Base-by-base conservation (phyloP, 2,113 vertebrate species). In the Osmerus mordax region DNA sequence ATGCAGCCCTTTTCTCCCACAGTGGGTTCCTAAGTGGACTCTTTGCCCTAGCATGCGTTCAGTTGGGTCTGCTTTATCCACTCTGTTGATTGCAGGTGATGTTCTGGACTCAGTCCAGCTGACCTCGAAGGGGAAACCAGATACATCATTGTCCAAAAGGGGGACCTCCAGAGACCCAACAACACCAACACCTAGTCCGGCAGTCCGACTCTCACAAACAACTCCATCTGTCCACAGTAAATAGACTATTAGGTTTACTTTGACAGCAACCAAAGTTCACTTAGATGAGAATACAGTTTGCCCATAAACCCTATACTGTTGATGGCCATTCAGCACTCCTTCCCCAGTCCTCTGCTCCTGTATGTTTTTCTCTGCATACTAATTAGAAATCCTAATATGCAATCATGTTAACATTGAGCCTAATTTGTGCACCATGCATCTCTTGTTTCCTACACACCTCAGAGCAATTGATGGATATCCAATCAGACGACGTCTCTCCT, bases 401-500 rank as follows among this genome's bases (percentile, higher is more conserved):
- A 87, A 84, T 88, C 90, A 82, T 91, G 90, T 92, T 88, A 90
- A 90, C 91, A 90, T 47, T 47, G 41, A 47, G 41, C 41, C 78
- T 86, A 82, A 55, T 76, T 84, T 84, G 87, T 89, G 83, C 84
- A 84, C 74, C 84, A 77, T 78, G 83, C 85, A 78, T 69, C 82
- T 76, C 71, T 79, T 81, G 83, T 81, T 76, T 47, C 28, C 14
- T 8, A 64, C 29, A 36, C 87, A 89, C 85, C 92, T 92, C 89
- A 71, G 54, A 90, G 91, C 91, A 67, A 88, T 91, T 90, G 91
- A 93, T 89, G 79, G 83, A 93, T 93, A 94, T 90, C 91, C 91
- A 91, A 88, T 84, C 90, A 90, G 93, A 94, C 91, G 82, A 87
- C 86, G 87, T 90, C 89, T 90, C 28, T 92, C 94, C 91, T 93